A percentile compares a stretch with the other conserved stretches of the same genome.
Conservation (phyloP, 1,140 invertebrate genomes). For the Anastrepha ludens region DNA sequence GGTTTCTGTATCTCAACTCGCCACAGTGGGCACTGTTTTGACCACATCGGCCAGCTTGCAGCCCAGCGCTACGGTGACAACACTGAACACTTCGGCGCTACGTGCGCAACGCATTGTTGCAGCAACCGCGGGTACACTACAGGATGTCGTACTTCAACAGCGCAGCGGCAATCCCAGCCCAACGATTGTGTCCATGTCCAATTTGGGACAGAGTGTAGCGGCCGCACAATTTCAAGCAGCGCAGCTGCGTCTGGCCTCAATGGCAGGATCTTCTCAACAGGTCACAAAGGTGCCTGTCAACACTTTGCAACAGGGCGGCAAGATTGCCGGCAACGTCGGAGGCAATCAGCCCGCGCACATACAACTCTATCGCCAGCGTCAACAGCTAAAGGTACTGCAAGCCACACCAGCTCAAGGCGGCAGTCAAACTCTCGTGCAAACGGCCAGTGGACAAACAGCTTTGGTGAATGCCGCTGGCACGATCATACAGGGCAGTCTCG, state of each 20-base stretch:
- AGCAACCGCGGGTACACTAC: constrained; percentile 67
- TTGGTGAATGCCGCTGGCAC: constrained; percentile 62
- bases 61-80: constrained; percentile 73
- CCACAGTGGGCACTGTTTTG: constrained; percentile 65
- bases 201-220: constrained; percentile 69
- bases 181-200: constrained; percentile 74
- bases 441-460: constrained; percentile 63
- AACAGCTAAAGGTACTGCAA: constrained; percentile 74
- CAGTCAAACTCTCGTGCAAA: constrained; percentile 65
- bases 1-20: constrained; percentile 70
- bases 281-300: constrained; percentile 73
- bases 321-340: constrained; percentile 74
- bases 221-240: constrained; percentile 75
- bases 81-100: constrained; percentile 71
- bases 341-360: constrained; percentile 73
- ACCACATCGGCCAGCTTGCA: constrained; percentile 72
- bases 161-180: constrained; percentile 70
- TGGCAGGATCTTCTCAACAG: constrained; percentile 74
- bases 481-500: constrained; percentile 62
- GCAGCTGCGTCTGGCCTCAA: constrained; percentile 74
- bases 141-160: constrained; percentile 68
- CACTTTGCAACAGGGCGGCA: constrained; percentile 72
- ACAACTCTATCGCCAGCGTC: constrained; percentile 75
- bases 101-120: constrained; percentile 75
- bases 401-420: constrained; percentile 62